phyloP scores from a whole-genome alignment of 1,140 invertebrate genomes.

The Hyles vespertilio region DNA sequence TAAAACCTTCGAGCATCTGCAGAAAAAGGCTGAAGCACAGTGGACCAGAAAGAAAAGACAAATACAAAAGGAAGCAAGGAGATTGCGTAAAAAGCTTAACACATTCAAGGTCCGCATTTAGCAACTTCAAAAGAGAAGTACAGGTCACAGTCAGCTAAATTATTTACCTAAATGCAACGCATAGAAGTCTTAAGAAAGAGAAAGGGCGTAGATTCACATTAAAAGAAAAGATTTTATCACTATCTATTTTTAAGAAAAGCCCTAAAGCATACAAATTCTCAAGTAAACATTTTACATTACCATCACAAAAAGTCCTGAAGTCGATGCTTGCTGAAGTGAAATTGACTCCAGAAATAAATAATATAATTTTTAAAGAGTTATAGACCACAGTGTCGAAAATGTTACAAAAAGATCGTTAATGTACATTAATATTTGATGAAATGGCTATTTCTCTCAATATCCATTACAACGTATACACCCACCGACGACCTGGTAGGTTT shows the following conservation, averaged over 20 bases:
- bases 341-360: constrained; percentile 16
- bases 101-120: no score
- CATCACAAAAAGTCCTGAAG: constrained; percentile 20
- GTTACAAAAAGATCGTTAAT: constrained; percentile 7
- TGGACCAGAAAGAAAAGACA: no score
- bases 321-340: constrained; percentile 13
- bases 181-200: constrained; percentile 9
- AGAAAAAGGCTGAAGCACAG: no score
- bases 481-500: constrained; percentile 21
- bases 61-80: no score
- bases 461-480: constrained; percentile 5
- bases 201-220: constrained; percentile 10
- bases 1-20: no score
- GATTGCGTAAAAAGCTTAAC: no score
- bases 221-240: constrained; percentile 14
- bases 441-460: constrained; percentile 20
- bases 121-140: no score
- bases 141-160: background rate
- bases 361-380: constrained; percentile 20
- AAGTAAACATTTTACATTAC: constrained; percentile 18
- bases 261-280: constrained; percentile 1
- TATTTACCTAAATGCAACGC: constrained; percentile 8
- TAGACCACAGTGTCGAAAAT: constrained; percentile 14
- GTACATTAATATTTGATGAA: constrained; percentile 13
- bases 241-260: background rate